phyloP scores from a whole-genome alignment of 2,888 invertebrate species.

The Himalopsyche kuldschensis region DNA sequence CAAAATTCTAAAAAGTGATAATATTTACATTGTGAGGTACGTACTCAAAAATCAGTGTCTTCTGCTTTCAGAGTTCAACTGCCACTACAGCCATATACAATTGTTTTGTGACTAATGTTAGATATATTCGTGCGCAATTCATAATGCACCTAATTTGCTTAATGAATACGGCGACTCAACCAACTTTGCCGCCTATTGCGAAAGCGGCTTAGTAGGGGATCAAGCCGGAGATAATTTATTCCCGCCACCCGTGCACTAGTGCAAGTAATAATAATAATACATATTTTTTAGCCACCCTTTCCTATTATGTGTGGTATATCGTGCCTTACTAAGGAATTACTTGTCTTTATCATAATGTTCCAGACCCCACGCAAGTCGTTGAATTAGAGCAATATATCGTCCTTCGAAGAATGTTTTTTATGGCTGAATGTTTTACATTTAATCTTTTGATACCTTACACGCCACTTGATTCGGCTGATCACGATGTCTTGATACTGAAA shows the following conservation, averaged over 20 bases:
- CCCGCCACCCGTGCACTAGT: constrained; percentile 7
- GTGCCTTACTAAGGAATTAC: not conserved
- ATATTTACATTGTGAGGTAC: no score
- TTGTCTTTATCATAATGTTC: not conserved
- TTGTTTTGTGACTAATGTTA: no score
- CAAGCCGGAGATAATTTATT: constrained; percentile 33
- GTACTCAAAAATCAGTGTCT: no score
- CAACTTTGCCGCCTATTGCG: not conserved
- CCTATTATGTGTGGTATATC: not conserved
- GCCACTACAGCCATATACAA: not conserved
- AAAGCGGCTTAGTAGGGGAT: constrained; percentile 24
- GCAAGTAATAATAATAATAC: constrained; percentile 18
- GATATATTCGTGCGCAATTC: not conserved
- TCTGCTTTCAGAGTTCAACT: not conserved
- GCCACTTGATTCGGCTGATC: no score
- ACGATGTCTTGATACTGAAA: no score
- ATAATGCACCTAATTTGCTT: constrained; percentile 7
- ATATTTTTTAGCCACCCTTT: not conserved
- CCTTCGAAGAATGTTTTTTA: no score
- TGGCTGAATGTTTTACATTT: no score
- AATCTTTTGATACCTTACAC: no score
- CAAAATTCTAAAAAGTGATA: no score
- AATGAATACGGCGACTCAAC: constrained; percentile 24
- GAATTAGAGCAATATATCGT: no score
- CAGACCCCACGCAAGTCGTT: no score